Evolutionary conservation across 2,113 vertebrate species (phyloP), one percentile per base, ranked within the genome.

Genomic region (Passer montanus): DNA sequence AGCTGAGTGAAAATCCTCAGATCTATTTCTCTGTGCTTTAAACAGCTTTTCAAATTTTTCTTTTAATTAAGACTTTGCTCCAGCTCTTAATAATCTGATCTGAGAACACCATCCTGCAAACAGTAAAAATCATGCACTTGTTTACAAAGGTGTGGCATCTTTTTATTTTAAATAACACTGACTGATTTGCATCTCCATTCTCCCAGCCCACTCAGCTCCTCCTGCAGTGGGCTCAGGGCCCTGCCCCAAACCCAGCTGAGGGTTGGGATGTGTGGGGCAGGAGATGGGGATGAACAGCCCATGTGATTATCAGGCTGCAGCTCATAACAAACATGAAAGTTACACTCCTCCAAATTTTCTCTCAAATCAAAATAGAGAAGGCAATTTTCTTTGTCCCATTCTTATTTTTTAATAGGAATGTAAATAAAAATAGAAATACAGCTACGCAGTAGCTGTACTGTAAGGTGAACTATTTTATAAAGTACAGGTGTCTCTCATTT

Each of bases 251-350:
- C 1, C 4, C 11, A 1, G 9, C 41, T 1, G 17, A 8, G 55
- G 72, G 6, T 0, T 14, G 60, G 39, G 39, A 30, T 1, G 10
- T 24, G 2, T 33, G 11, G 27, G n/a, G 55, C 60, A 80, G 73
- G 5, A 19, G 2, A 3, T 3, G 33, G 76, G 19, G n/a, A 15
- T 1, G 8, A 52, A 2, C 9, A 27, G 58, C 20, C 44, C 20
- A 1, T 0, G 9, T 7, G 22, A 7, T 20, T 9, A n/a, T 9
- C 62, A 28, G 44, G n/a, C 50, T 66, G 43, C n/a, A 56, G 59
- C 62, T 50, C 62, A 31, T 22, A 27, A 27, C 21, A 44, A 68
- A 68, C 27, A n/a, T 9, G 14, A 6, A 23, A 41, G 28, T 50
- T 50, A 28, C 5, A 13, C 5, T 66, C 24, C 60, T 28, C 3